Conservation (phyloP, 1,140 invertebrate species). For the Camponotus floridanus region DNA sequence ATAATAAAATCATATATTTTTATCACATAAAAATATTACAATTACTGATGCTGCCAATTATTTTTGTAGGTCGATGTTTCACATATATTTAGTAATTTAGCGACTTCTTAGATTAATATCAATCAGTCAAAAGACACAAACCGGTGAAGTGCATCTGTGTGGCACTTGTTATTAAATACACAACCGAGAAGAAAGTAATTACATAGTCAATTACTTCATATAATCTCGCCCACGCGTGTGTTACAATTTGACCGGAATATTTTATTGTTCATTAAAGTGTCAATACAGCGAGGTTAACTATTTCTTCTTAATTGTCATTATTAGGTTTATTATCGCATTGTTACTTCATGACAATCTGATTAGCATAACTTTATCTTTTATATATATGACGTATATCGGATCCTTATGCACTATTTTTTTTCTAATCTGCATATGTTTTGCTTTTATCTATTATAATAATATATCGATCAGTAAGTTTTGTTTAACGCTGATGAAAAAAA, state of each 20-base stretch:
- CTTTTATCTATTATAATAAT: not conserved
- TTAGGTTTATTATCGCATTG: conserved; percentile 70
- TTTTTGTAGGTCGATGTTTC: not conserved
- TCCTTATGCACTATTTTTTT: not conserved
- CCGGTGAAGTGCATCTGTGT: too few species aligned
- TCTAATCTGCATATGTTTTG: not conserved
- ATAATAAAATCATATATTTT: not conserved
- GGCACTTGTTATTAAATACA: not conserved
- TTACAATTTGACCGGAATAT: conserved; percentile 69
- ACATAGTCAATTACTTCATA: conserved; percentile 81
- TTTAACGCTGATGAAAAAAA: too few species aligned
- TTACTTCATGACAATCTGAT: conserved; percentile 16
- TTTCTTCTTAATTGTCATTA: conserved; percentile 76
- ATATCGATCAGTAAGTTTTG: not conserved
- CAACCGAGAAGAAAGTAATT: conserved; percentile 76
- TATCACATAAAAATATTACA: not conserved
- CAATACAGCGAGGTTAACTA: conserved; percentile 83
- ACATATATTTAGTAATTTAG: not conserved
- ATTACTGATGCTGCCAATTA: not conserved
- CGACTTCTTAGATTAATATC: not conserved
- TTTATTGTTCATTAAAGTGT: conserved; percentile 82
- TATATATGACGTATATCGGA: not conserved
- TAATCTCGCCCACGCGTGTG: conserved; percentile 77
- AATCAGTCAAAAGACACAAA: not conserved
- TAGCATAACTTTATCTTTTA: not conserved